Conservation (phyloP, 2,797 vertebrate genomes). For the Paramormyrops hopkinsi region DNA sequence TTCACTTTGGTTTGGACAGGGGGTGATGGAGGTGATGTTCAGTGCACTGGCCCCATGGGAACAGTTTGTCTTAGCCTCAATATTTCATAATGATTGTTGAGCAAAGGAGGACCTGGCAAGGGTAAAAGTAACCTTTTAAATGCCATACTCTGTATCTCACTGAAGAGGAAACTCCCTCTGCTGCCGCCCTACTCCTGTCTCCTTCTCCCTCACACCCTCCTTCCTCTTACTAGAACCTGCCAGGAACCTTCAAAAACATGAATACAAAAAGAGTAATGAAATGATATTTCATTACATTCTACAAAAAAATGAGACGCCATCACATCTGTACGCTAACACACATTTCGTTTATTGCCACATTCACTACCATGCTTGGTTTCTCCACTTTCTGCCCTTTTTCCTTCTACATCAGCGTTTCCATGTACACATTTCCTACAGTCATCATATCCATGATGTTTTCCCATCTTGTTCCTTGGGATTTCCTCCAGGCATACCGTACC, state of each 20-base stretch:
- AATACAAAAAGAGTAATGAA: neutral
- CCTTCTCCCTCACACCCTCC: neutral
- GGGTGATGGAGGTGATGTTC: neutral
- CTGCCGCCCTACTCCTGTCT: too few species aligned
- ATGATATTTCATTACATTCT: neutral
- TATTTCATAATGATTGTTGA: too few species aligned
- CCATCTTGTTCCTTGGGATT: neutral
- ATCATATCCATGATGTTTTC: neutral
- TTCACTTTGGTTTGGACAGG: neutral
- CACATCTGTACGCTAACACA: neutral
- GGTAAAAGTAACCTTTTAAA: too few species aligned
- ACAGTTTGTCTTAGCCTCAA: too few species aligned
- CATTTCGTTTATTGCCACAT: neutral
- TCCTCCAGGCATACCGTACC: neutral
- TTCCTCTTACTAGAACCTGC: too few species aligned
- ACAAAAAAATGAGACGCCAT: neutral
- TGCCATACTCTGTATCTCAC: too few species aligned
- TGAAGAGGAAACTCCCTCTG: too few species aligned
- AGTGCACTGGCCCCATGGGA: neutral
- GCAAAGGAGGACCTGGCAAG: too few species aligned
- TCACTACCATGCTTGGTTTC: neutral
- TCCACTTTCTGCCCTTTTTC: neutral
- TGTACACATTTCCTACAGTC: neutral
- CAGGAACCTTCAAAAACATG: neutral
- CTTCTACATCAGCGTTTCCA: neutral